These are phyloP conservation scores for Varanus salvator DNA, from an alignment of 2,113 vertebrate species.

Conservation along the genomic window DNA sequence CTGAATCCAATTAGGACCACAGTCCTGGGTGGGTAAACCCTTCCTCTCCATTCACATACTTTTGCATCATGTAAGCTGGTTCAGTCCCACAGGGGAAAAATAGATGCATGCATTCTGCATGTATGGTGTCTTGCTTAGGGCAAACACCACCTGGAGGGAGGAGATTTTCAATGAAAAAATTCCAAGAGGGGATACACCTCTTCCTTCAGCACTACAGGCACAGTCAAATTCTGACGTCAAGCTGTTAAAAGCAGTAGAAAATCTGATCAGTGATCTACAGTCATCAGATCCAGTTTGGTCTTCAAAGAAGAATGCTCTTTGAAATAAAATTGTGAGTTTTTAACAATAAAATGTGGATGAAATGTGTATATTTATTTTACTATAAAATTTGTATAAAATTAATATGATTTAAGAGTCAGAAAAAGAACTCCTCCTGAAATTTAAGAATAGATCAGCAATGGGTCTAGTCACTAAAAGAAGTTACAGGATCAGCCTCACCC, in stretches of 20 bases:
- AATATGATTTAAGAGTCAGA: background rate
- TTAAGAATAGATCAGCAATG: background rate
- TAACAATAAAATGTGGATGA: too few relatives aligned
- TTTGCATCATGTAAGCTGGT: background rate
- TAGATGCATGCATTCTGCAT: background rate
- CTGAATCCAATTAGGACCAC: background rate
- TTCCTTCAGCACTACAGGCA: background rate
- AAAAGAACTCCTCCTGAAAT: background rate
- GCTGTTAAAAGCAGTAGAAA: background rate
- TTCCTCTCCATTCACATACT: background rate
- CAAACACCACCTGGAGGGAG: background rate
- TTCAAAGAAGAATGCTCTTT: background rate
- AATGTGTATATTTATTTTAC: too few relatives aligned
- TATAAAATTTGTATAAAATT: too few relatives aligned
- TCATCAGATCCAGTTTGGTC: background rate
- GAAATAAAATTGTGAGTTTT: background rate
- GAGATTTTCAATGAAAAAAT: background rate
- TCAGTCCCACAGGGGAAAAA: background rate
- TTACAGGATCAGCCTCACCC: background rate
- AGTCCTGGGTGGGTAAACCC: background rate
- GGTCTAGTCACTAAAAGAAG: background rate
- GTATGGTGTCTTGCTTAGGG: too few relatives aligned
- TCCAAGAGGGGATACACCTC: background rate
- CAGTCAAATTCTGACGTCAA: background rate
- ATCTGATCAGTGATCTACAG: background rate